Conservation (phyloP, 2,888 invertebrate genomes). For the Halocaridina rubra region DNA sequence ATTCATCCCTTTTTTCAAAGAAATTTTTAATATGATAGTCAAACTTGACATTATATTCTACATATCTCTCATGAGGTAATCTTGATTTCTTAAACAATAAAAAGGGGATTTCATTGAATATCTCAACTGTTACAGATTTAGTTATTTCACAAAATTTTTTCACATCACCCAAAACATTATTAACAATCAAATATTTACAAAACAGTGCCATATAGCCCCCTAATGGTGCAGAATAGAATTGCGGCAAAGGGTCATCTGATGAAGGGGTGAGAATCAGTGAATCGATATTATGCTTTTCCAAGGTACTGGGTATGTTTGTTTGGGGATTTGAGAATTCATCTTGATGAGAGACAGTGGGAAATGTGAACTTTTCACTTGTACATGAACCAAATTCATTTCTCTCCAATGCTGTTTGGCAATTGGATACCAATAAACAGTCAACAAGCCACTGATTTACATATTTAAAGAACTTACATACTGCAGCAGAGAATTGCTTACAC, state of each 20-base stretch:
- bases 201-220: slow-evolving; percentile 35
- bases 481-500: slow-evolving; percentile 42
- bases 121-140: not conserved
- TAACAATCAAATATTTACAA: slow-evolving; percentile 22
- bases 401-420: not conserved
- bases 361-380: not conserved
- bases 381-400: not conserved
- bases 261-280: not conserved
- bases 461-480: slow-evolving; percentile 30
- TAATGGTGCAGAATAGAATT: slow-evolving; percentile 36
- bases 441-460: slow-evolving; percentile 36
- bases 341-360: not conserved
- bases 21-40: slow-evolving; percentile 15
- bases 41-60: slow-evolving; percentile 22
- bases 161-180: slow-evolving; percentile 13
- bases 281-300: not conserved
- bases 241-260: not conserved
- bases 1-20: not conserved
- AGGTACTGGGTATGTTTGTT: not conserved
- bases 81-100: slow-evolving; percentile 16
- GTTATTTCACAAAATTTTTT: not conserved
- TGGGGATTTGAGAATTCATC: not conserved
- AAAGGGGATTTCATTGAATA: slow-evolving; percentile 39
- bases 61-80: slow-evolving; percentile 21
- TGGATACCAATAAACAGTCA: slow-evolving; percentile 18